Conservation (phyloP, 2,888 invertebrate genomes). For the Taenaris catops region DNA sequence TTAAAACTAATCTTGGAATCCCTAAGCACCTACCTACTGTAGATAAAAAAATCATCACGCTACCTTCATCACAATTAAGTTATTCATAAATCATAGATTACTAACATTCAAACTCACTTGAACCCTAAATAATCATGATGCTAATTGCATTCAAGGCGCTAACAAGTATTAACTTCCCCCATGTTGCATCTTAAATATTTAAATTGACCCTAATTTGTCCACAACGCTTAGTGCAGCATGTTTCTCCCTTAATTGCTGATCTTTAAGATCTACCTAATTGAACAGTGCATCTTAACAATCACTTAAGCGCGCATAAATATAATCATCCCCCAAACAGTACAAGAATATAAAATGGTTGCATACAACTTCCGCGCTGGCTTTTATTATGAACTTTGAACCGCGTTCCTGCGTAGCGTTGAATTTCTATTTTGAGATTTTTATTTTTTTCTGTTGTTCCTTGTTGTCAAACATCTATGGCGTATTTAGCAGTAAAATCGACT, state of each 20-base stretch:
- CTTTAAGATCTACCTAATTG: constrained; percentile 40
- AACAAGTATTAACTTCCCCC: constrained; percentile 28
- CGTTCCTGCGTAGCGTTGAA: too few species aligned
- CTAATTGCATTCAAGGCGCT: constrained; percentile 48
- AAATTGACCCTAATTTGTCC: constrained; percentile 54
- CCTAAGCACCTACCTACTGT: too few species aligned
- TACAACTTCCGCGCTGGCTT: neutral
- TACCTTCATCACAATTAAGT: too few species aligned
- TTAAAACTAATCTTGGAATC: too few species aligned
- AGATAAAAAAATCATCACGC: too few species aligned
- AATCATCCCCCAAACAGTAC: constrained; percentile 9
- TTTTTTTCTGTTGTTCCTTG: too few species aligned
- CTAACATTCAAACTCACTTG: too few species aligned
- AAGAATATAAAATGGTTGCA: neutral
- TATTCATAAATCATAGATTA: too few species aligned
- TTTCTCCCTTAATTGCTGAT: constrained; percentile 45
- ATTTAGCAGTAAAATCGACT: too few species aligned
- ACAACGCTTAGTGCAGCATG: constrained; percentile 40
- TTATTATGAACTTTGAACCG: too few species aligned
- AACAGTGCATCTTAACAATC: constrained; percentile 21
- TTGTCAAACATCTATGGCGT: too few species aligned
- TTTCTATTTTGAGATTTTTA: too few species aligned
- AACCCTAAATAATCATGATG: constrained; percentile 32
- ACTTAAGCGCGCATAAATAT: constrained; percentile 17
- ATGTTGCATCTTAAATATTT: constrained; percentile 49